Conservation (phyloP, 2,888 invertebrate species). For the Steinernema hermaphroditum region DNA sequence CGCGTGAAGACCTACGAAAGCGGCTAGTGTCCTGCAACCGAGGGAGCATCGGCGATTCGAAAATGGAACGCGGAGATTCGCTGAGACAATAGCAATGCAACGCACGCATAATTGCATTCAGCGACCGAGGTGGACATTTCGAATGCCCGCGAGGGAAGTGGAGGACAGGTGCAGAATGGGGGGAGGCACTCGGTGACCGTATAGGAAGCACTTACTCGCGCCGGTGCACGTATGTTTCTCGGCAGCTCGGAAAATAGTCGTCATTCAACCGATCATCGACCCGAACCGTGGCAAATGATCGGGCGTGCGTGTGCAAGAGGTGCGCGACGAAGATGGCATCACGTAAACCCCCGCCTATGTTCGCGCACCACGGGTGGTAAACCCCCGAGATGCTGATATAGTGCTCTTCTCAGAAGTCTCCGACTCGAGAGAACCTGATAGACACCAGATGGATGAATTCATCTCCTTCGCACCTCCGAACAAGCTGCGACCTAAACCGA, state of each 20-base stretch:
- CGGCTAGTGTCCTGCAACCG: not conserved
- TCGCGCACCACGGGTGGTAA: conserved; percentile 27
- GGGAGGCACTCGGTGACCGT: not conserved
- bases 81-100: conserved; percentile 23
- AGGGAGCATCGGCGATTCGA: not conserved
- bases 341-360: conserved; percentile 30
- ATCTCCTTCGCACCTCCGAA: conserved; percentile 25
- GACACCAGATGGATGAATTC: not conserved
- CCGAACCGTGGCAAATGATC: conserved; percentile 24
- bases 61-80: conserved; percentile 5
- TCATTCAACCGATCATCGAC: conserved; percentile 9
- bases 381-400: conserved; percentile 22
- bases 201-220: not conserved
- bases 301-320: not conserved
- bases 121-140: not conserved
- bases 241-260: not conserved
- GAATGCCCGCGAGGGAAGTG: conserved; percentile 4
- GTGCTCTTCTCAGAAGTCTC: conserved; percentile 11
- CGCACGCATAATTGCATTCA: conserved; percentile 22
- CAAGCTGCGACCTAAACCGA: conserved; percentile 16
- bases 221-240: not conserved
- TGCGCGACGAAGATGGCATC: not conserved
- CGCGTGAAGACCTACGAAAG: not conserved
- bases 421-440: conserved; percentile 23
- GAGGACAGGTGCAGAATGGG: conserved; percentile 3